Evolutionary conservation across 1,140 invertebrate species (phyloP).

Genomic region (Zaprionus taronus): DNA sequence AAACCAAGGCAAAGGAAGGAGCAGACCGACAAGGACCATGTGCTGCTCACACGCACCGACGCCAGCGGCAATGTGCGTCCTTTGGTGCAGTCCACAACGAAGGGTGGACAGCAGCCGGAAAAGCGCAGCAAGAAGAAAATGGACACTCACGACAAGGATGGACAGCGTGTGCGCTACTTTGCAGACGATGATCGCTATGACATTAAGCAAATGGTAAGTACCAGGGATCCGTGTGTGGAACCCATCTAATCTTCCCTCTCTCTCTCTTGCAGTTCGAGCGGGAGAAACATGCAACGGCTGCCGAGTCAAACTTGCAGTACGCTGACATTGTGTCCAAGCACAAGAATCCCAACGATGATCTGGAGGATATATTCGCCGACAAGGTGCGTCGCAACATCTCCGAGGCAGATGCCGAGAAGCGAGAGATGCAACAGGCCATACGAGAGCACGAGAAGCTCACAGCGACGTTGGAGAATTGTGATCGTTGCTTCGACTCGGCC

Average conservation of each 20-base stretch:
- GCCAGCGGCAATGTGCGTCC: slow-evolving; percentile 88
- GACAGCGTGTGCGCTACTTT: slow-evolving; percentile 93
- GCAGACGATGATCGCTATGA: slow-evolving; percentile 95
- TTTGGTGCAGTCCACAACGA: slow-evolving; percentile 66
- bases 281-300: slow-evolving; percentile 93
- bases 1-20: neutral
- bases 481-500: slow-evolving; percentile 92
- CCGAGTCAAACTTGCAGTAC: slow-evolving; percentile 93
- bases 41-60: slow-evolving; percentile 90
- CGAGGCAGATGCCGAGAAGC: slow-evolving; percentile 86
- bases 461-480: slow-evolving; percentile 89
- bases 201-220: slow-evolving; percentile 92
- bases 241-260: slow-evolving; percentile 2
- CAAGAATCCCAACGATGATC: slow-evolving; percentile 90
- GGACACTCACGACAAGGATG: slow-evolving; percentile 89
- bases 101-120: slow-evolving; percentile 84
- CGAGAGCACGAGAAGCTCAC: slow-evolving; percentile 87
- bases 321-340: slow-evolving; percentile 89
- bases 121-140: slow-evolving; percentile 86
- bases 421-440: slow-evolving; percentile 90
- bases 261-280: slow-evolving; percentile 89
- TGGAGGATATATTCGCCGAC: slow-evolving; percentile 94
- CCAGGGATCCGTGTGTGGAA: neutral
- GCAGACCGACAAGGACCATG: slow-evolving; percentile 73
- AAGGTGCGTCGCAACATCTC: slow-evolving; percentile 86